Evolutionary conservation across 2,113 vertebrate genomes (phyloP).

Genomic region (Neodon shergylaensis): DNA sequence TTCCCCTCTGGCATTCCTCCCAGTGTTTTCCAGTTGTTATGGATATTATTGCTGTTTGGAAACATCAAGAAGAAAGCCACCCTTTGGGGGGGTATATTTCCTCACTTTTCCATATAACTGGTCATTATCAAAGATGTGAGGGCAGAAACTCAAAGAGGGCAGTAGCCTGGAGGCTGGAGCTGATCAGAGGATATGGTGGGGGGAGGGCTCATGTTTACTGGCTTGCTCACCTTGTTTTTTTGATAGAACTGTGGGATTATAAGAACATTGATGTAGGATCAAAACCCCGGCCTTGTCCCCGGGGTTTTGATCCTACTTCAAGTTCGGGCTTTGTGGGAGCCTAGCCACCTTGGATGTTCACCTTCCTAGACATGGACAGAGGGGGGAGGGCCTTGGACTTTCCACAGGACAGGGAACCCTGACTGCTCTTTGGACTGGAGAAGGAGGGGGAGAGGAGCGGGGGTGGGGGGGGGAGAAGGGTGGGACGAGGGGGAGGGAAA

Average conservation of each 20-base stretch:
- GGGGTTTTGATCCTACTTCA: too few relatives aligned
- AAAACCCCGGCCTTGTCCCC: too few relatives aligned
- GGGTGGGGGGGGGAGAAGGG: too few relatives aligned
- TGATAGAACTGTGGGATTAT: background rate
- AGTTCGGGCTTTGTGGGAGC: too few relatives aligned
- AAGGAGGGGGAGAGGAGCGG: too few relatives aligned
- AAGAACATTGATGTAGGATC: background rate
- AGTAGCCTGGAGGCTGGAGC: background rate
- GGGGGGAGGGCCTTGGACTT: too few relatives aligned
- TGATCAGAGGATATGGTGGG: background rate
- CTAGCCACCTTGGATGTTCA: too few relatives aligned
- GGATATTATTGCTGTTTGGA: background rate
- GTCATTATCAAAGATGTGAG: background rate
- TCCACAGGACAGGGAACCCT: too few relatives aligned
- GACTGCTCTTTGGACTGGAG: too few relatives aligned
- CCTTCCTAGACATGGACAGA: too few relatives aligned
- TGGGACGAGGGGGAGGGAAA: too few relatives aligned
- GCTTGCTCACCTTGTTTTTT: background rate
- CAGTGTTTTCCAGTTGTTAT: background rate
- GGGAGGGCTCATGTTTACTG: background rate
- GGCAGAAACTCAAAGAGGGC: background rate
- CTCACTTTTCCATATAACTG: background rate
- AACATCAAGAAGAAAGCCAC: background rate
- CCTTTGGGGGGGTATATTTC: background rate
- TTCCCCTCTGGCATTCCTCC: background rate